A percentile compares a stretch with the other conserved stretches of the same genome.
phyloP scores from a whole-genome alignment of 2,797 vertebrate species.

The Rhinichthys osculus region DNA sequence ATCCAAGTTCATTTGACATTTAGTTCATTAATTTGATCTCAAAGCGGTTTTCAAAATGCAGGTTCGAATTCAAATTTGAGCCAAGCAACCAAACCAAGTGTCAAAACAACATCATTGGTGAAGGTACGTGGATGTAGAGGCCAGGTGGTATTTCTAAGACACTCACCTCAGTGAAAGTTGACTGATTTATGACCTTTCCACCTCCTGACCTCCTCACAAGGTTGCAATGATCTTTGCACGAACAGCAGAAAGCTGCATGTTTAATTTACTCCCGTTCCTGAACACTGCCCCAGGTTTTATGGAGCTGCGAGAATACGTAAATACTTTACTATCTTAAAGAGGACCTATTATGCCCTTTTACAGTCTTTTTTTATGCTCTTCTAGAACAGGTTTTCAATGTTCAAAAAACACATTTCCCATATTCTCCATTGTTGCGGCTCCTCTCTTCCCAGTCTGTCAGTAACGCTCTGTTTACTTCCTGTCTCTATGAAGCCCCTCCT shows the following conservation, averaged over 20 bases:
- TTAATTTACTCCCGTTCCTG: conserved; percentile 45
- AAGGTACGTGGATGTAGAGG: not conserved
- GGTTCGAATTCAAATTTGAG: not conserved
- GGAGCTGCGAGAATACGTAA: not conserved
- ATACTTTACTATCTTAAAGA: not conserved
- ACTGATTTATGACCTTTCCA: not conserved
- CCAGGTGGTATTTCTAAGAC: conserved; percentile 22
- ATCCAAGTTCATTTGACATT: not conserved
- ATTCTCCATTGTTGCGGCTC: not conserved
- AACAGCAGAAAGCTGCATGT: not conserved
- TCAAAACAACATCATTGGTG: not conserved
- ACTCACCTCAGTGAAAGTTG: not conserved
- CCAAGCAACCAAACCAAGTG: not conserved
- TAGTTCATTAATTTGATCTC: not conserved
- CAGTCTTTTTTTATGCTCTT: not conserved
- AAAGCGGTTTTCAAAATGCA: not conserved
- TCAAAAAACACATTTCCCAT: not conserved
- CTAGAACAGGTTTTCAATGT: no score
- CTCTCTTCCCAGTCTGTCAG: not conserved
- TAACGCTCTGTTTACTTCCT: no score
- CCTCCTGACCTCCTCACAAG: not conserved
- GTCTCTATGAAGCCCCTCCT: no score
- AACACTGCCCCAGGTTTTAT: not conserved
- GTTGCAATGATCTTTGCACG: not conserved
- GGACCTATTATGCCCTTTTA: not conserved